phyloP scores from a whole-genome alignment of 2,888 invertebrate species.

The Marasmarcha lunaedactyla region DNA sequence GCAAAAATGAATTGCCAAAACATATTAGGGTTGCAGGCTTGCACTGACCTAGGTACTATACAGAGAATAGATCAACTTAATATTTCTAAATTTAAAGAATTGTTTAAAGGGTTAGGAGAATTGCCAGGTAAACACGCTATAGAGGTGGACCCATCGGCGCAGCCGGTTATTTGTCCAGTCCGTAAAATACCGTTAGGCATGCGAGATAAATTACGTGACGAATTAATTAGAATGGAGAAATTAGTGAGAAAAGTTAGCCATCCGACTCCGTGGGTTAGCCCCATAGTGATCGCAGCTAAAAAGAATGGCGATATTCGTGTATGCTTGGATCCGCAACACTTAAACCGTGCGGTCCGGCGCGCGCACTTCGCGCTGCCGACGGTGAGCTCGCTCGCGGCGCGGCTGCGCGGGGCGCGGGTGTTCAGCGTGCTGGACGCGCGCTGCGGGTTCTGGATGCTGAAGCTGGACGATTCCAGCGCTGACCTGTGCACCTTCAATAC shows the following conservation, averaged over 20 bases:
- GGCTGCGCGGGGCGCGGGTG: constrained; percentile 10
- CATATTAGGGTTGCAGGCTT: constrained; percentile 3
- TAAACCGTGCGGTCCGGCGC: constrained; percentile 13
- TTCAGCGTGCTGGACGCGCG: constrained; percentile 16
- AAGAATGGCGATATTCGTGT: constrained; percentile 5
- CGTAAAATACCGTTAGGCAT: constrained; percentile 17
- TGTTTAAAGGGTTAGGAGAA: constrained; percentile 16
- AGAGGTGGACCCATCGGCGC: constrained; percentile 11
- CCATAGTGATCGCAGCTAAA: constrained; percentile 16
- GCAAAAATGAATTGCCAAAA: constrained; percentile 3
- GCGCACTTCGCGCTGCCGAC: constrained; percentile 14
- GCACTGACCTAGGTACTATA: background rate
- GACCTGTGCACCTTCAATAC: constrained; percentile 18
- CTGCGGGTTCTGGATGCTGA: constrained; percentile 16
- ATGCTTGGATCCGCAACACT: constrained; percentile 5
- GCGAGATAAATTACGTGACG: constrained; percentile 10
- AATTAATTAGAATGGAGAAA: constrained; percentile 11
- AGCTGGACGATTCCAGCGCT: constrained; percentile 15
- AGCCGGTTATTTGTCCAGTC: constrained; percentile 13
- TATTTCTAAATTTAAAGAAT: constrained; percentile 9
- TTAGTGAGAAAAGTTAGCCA: constrained; percentile 13
- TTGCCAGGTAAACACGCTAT: constrained; percentile 16
- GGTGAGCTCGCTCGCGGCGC: constrained; percentile 11
- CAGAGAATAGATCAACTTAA: background rate
- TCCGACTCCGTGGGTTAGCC: constrained; percentile 16